These are phyloP conservation scores for Orchesella cincta DNA, from an alignment of 1,140 invertebrate genomes.

Conservation along the genomic window DNA sequence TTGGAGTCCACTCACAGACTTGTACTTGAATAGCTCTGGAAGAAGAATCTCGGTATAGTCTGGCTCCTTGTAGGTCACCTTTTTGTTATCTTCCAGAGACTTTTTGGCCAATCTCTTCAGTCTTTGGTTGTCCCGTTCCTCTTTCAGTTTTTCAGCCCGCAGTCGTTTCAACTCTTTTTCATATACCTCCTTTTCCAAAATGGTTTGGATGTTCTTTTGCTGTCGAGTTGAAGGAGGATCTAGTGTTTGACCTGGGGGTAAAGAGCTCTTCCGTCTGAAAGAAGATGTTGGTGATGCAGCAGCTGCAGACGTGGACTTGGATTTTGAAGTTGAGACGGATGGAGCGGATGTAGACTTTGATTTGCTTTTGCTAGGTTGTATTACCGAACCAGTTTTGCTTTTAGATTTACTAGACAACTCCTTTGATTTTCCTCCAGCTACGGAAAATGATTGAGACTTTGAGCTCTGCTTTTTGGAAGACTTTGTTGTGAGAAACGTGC, in stretches of 20 bases:
- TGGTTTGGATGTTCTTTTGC: conserved; percentile 19
- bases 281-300: not conserved
- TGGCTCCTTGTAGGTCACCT: not conserved
- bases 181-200: conserved; percentile 26
- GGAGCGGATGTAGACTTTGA: not conserved
- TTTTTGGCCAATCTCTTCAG: not conserved
- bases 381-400: too few species aligned
- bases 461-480: too few species aligned
- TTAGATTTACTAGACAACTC: too few species aligned
- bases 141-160: not conserved
- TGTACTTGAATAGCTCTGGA: conserved; percentile 16
- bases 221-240: not conserved
- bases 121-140: not conserved
- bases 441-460: too few species aligned
- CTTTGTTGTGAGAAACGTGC: too few species aligned
- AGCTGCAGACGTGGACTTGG: not conserved
- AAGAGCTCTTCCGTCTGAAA: not conserved
- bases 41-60: conserved; percentile 15
- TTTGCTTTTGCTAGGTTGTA: too few species aligned
- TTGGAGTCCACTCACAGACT: conserved; percentile 7
- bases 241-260: not conserved
- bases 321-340: not conserved
- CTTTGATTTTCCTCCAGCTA: too few species aligned
- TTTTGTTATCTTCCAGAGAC: not conserved
- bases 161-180: conserved; percentile 18